Evolutionary conservation across 2,113 vertebrate genomes (phyloP).

Genomic region (Salvator merianae): DNA sequence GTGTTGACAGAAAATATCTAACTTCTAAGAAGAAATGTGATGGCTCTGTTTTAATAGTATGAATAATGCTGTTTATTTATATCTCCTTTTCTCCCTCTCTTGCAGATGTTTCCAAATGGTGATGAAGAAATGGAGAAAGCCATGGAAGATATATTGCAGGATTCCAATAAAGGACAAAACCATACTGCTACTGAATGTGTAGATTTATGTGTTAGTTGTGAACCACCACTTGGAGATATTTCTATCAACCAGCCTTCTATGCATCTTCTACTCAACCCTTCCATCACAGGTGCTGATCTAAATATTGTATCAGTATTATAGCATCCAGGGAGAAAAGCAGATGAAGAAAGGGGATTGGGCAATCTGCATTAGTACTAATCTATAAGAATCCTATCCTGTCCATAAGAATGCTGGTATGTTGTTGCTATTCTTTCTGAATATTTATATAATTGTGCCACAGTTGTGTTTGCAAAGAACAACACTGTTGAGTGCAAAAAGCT

Average conservation of each 20-base stretch:
- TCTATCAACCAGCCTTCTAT: constrained; percentile 61
- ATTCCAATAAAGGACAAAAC: constrained; percentile 76
- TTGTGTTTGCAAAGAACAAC: neutral
- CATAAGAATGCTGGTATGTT: too few species aligned
- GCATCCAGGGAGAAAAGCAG: neutral
- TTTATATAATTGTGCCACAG: neutral
- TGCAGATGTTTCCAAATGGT: constrained; percentile 88
- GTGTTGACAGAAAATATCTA: too few species aligned
- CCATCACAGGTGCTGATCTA: constrained; percentile 67
- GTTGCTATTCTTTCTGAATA: neutral
- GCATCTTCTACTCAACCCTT: constrained; percentile 76
- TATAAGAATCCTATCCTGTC: neutral
- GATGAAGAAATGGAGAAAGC: constrained; percentile 92
- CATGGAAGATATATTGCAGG: constrained; percentile 90
- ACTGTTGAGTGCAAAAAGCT: neutral
- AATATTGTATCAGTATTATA: neutral
- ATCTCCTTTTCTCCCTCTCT: neutral
- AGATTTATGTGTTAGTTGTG: constrained; percentile 34
- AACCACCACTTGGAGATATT: constrained; percentile 47
- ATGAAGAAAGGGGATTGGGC: neutral
- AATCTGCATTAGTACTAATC: neutral
- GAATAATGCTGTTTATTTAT: neutral
- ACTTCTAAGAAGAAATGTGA: neutral
- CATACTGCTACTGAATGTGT: neutral
- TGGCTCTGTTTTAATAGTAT: neutral